A percentile compares a stretch with the other conserved stretches of the same genome.
Conservation (phyloP, 2,888 invertebrate genomes). For the Chelonus formosanus region DNA sequence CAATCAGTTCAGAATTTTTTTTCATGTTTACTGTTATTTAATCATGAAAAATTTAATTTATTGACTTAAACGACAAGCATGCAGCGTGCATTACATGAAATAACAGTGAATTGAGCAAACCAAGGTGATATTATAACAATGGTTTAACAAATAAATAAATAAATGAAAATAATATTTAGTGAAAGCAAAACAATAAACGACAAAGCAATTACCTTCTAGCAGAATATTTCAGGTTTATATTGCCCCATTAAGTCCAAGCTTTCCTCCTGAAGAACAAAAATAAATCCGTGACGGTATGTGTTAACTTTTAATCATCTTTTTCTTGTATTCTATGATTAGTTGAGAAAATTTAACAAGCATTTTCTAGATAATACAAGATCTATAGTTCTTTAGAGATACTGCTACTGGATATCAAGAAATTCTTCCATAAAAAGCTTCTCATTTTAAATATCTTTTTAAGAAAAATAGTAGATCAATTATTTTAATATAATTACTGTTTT, state of each 20-base stretch:
- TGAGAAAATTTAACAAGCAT: slow-evolving; percentile 2
- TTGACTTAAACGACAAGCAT: too few relatives aligned
- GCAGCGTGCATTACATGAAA: slow-evolving; percentile 15
- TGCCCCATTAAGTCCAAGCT: slow-evolving; percentile 82
- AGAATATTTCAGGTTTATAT: slow-evolving; percentile 83
- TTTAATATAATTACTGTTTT: too few relatives aligned
- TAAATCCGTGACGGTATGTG: slow-evolving; percentile 49
- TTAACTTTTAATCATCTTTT: slow-evolving; percentile 12
- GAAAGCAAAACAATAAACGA: slow-evolving; percentile 61
- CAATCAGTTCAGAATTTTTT: too few relatives aligned
- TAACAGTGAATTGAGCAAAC: slow-evolving; percentile 15
- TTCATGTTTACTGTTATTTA: too few relatives aligned
- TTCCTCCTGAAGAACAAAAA: slow-evolving; percentile 73
- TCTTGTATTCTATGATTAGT: slow-evolving; percentile 11
- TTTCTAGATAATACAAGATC: not conserved
- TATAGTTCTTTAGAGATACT: too few relatives aligned
- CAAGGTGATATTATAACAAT: slow-evolving; percentile 28
- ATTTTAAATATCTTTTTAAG: too few relatives aligned
- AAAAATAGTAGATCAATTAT: too few relatives aligned
- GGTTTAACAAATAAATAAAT: slow-evolving; percentile 36
- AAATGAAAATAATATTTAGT: slow-evolving; percentile 38
- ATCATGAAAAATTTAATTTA: not conserved
- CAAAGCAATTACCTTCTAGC: slow-evolving; percentile 73
- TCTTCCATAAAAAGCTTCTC: too few relatives aligned
- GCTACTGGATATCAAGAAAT: too few relatives aligned